These are phyloP conservation scores for Panagrolaimus sp. DNA, from an alignment of 1,140 invertebrate species.

Conservation along the genomic window DNA sequence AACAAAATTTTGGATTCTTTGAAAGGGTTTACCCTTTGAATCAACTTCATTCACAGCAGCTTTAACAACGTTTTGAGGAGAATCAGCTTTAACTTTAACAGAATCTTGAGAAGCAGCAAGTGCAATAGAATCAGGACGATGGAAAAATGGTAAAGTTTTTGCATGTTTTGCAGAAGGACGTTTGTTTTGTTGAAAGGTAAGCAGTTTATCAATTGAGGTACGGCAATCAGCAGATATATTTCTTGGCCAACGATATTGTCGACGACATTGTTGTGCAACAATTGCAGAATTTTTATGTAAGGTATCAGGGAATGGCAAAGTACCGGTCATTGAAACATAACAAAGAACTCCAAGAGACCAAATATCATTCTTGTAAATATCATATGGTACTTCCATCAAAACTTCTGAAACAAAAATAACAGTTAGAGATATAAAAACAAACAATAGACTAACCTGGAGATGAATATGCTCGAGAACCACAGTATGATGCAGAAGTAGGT, in stretches of 20 bases:
- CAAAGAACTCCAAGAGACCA: conserved; percentile 38
- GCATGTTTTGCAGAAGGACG: background rate
- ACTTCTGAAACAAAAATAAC: too few species aligned
- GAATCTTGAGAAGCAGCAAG: too few species aligned
- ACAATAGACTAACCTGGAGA: too few species aligned
- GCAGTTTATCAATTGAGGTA: background rate
- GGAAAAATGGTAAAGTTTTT: background rate
- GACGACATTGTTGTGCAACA: conserved; percentile 35
- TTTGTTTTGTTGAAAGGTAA: background rate
- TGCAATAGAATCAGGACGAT: too few species aligned
- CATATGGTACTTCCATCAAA: conserved; percentile 53
- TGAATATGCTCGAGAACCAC: conserved; percentile 69
- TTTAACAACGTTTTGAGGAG: too few species aligned
- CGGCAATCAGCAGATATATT: background rate
- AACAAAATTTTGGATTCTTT: too few species aligned
- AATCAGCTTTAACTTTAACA: too few species aligned
- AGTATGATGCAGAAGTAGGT: conserved; percentile 57
- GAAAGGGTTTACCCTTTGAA: too few species aligned
- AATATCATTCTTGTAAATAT: conserved; percentile 44
- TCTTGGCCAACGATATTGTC: conserved; percentile 39
- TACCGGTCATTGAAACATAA: conserved; percentile 37
- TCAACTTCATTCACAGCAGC: too few species aligned
- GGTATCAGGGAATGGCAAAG: conserved; percentile 39
- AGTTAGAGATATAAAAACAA: too few species aligned
- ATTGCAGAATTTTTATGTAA: conserved; percentile 27